phyloP scores from a whole-genome alignment of 23 tunicate species.

The Ascidia mentula region DNA sequence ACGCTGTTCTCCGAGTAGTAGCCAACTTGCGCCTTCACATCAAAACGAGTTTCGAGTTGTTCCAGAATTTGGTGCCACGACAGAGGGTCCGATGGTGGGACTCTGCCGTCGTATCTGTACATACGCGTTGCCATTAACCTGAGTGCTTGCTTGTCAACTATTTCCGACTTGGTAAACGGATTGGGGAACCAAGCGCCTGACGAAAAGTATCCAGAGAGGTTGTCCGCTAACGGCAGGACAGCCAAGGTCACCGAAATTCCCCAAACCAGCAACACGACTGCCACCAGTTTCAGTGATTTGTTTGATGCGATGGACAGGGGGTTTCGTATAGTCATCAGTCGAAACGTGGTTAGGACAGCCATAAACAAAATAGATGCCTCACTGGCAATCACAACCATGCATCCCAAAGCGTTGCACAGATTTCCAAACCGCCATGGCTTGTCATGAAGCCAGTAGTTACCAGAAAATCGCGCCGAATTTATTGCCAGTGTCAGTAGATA shows the following conservation, averaged over 20 bases:
- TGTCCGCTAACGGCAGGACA: slow-evolving; percentile 13
- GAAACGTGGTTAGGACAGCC: background rate
- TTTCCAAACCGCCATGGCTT: slow-evolving; percentile 15
- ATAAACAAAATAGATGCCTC: background rate
- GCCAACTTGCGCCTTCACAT: background rate
- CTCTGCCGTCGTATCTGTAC: background rate
- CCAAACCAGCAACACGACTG: background rate
- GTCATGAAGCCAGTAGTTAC: background rate
- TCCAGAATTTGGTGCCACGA: background rate
- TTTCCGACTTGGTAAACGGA: background rate
- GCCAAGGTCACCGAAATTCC: background rate
- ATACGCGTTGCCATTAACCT: background rate
- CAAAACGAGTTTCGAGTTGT: background rate
- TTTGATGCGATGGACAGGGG: background rate
- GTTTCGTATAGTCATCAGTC: background rate
- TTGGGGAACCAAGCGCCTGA: slow-evolving; percentile 37
- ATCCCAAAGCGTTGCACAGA: background rate
- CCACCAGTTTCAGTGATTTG: background rate
- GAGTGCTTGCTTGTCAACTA: background rate
- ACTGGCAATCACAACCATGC: slow-evolving; percentile 15
- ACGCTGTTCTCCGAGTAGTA: background rate
- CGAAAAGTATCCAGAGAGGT: slow-evolving; percentile 13
- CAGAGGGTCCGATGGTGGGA: background rate
- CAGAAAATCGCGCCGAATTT: background rate
- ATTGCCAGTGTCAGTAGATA: slow-evolving; percentile 5